Percentiles rank a stretch among this genome's conserved stretches.
These are phyloP conservation scores for Paragorgia papillata DNA, from an alignment of 92 coral and sea anemone genomes.

Conservation along the genomic window DNA sequence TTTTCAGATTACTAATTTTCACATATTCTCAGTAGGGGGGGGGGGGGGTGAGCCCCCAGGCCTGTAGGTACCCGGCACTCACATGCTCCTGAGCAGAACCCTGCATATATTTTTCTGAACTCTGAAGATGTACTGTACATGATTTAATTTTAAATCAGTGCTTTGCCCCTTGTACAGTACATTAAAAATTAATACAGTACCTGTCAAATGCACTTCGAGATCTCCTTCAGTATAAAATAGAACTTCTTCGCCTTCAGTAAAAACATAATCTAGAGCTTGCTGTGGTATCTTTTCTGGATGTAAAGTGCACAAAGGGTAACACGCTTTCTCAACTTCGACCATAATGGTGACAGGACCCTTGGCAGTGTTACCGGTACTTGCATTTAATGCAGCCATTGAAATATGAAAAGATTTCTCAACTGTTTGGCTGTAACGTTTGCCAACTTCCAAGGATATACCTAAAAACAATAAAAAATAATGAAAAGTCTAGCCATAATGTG, in stretches of 20 bases:
- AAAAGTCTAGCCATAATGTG: no score
- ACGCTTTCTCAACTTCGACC: slow-evolving; percentile 97
- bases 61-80: no score
- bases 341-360: slow-evolving; percentile 83
- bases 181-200: no score
- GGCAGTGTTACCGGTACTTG: slow-evolving; percentile 66
- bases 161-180: no score
- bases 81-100: no score
- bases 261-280: slow-evolving; percentile 84
- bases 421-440: slow-evolving; percentile 94
- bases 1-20: no score
- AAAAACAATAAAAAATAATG: slow-evolving; percentile 1
- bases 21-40: no score
- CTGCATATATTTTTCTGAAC: no score
- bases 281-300: slow-evolving; percentile 92
- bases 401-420: slow-evolving; percentile 95
- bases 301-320: slow-evolving; percentile 88
- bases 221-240: slow-evolving; percentile 90
- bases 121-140: no score
- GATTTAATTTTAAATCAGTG: no score
- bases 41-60: no score
- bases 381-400: slow-evolving; percentile 95
- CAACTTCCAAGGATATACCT: slow-evolving; percentile 94
- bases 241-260: slow-evolving; percentile 97
- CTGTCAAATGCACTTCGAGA: slow-evolving; percentile 91